Percentiles rank a stretch among this genome's conserved stretches.
Evolutionary conservation across 2,113 vertebrate species (phyloP).

Genomic region (Rhinichthys klamathensis): DNA sequence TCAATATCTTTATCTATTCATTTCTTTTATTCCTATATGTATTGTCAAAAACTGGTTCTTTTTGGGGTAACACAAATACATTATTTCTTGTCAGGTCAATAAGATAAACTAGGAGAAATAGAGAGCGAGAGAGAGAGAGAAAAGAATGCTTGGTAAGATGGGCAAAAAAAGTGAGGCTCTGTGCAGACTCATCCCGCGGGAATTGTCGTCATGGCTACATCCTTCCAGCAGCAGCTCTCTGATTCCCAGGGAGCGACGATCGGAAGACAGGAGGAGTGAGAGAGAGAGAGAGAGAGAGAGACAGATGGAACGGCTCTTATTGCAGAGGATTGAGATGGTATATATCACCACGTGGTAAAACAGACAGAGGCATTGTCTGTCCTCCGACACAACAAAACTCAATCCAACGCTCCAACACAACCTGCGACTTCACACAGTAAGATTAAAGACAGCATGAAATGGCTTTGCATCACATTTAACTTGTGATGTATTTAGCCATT

Average conservation of each 20-base stretch:
- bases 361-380: slow-evolving; percentile 11
- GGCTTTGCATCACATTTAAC: not conserved
- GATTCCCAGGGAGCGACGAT: slow-evolving; percentile 58
- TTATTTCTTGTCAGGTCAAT: not conserved
- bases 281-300: slow-evolving; percentile 54
- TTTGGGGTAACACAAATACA: not conserved
- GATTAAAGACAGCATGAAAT: not conserved
- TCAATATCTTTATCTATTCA: not conserved
- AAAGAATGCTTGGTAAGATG: not conserved
- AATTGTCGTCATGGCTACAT: slow-evolving; percentile 73
- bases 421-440: not conserved
- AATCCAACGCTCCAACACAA: not conserved
- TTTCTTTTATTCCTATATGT: not conserved
- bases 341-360: not conserved
- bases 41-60: not conserved
- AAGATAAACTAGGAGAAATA: slow-evolving; percentile 15
- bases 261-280: slow-evolving; percentile 28
- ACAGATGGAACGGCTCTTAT: not conserved
- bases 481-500: too few species aligned
- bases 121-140: not conserved
- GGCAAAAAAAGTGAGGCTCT: slow-evolving; percentile 1
- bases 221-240: slow-evolving; percentile 51
- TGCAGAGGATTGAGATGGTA: slow-evolving; percentile 27
- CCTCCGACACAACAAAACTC: slow-evolving; percentile 7
- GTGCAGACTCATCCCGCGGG: slow-evolving; percentile 69